Evolutionary conservation across 2,797 vertebrate species (phyloP).

Genomic region (Microhierax caerulescens): DNA sequence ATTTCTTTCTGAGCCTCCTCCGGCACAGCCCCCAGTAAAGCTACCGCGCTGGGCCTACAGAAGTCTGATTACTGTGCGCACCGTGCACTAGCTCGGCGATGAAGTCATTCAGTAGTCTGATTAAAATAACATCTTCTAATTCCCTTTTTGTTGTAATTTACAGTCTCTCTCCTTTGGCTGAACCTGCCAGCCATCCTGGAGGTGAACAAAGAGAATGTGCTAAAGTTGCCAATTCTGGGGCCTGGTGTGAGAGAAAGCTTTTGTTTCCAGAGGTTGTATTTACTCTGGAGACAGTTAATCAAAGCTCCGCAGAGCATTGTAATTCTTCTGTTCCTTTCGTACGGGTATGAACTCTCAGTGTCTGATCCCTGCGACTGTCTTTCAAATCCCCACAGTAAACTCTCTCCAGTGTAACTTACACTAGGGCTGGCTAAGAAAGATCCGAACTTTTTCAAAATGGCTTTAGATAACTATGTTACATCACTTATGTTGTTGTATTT

Average conservation of each 20-base stretch:
- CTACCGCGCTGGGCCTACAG: background rate
- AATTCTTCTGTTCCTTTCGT: constrained; percentile 53
- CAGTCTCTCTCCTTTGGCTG: constrained; percentile 73
- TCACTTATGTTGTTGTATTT: background rate
- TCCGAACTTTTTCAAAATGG: constrained; percentile 4
- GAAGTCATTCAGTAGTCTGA: constrained; percentile 64
- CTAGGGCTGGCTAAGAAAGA: background rate
- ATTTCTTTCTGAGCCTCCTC: constrained; percentile 39
- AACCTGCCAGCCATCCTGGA: constrained; percentile 72
- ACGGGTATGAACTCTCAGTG: constrained; percentile 1
- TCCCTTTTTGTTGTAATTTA: constrained; percentile 70
- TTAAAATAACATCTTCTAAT: constrained; percentile 71
- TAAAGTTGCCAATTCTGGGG: constrained; percentile 69
- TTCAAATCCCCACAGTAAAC: constrained; percentile 24
- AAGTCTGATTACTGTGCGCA: constrained; percentile 30
- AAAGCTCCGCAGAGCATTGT: constrained; percentile 55
- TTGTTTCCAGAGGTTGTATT: constrained; percentile 70
- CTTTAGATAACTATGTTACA: constrained; percentile 29
- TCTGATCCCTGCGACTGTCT: constrained; percentile 22
- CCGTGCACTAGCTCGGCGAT: background rate
- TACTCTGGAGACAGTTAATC: constrained; percentile 69
- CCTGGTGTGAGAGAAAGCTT: constrained; percentile 64
- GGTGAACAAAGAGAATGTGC: constrained; percentile 72
- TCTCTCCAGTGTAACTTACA: constrained; percentile 20
- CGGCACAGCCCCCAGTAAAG: background rate